Evolutionary conservation across 2,113 vertebrate species (phyloP).

Genomic region (Indicator indicator): DNA sequence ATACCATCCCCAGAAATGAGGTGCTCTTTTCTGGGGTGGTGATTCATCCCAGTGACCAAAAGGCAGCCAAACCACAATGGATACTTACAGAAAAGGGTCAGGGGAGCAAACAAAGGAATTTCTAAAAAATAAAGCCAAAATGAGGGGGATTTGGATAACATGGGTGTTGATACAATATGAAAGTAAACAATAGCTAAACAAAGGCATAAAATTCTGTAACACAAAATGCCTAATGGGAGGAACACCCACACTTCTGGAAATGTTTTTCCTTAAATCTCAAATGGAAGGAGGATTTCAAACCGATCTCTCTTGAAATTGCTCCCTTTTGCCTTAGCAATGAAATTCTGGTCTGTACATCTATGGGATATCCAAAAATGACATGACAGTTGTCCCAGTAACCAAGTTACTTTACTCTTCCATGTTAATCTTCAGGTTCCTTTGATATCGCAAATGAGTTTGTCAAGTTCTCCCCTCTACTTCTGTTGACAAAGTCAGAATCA

Average conservation of each 20-base stretch:
- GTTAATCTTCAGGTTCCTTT: constrained; percentile 6
- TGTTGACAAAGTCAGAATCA: background rate
- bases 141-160: background rate
- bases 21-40: background rate
- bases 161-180: background rate
- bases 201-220: background rate
- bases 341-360: background rate
- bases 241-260: background rate
- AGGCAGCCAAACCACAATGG: constrained; percentile 51
- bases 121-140: background rate
- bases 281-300: background rate
- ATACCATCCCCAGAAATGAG: background rate
- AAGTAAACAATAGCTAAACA: constrained; percentile 8
- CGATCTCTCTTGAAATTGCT: background rate
- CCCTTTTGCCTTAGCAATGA: background rate
- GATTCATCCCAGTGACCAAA: constrained; percentile 22
- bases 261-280: background rate
- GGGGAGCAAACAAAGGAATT: constrained; percentile 25
- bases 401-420: background rate
- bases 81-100: constrained; percentile 37
- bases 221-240: background rate
- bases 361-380: background rate
- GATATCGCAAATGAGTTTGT: background rate
- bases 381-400: background rate
- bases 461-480: background rate